phyloP scores from a whole-genome alignment of 1,140 invertebrate species.

The Hirudo medicinalis region DNA sequence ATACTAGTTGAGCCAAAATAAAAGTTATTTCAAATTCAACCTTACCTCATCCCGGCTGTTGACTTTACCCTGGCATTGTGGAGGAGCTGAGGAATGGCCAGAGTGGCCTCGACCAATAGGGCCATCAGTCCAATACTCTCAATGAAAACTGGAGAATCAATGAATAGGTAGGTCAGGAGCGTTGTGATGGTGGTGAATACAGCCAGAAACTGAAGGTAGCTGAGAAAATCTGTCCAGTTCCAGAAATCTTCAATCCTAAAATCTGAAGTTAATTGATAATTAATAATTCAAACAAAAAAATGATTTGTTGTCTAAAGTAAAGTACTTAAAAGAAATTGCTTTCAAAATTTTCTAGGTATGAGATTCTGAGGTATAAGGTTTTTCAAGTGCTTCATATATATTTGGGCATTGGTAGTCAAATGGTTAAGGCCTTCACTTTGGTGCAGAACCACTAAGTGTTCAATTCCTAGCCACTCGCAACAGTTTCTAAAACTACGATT shows the following conservation, averaged over 20 bases:
- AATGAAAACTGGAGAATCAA: neutral
- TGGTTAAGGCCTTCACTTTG: too few species aligned
- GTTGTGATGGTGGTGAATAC: conserved; percentile 12
- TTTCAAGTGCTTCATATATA: too few species aligned
- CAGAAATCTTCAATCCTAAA: conserved; percentile 22
- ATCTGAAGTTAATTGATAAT: conserved; percentile 18
- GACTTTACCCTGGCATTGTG: neutral
- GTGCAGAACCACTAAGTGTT: too few species aligned
- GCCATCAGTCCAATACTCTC: neutral
- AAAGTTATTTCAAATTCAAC: neutral
- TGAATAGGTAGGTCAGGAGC: neutral
- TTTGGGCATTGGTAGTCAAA: too few species aligned
- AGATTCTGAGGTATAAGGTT: too few species aligned
- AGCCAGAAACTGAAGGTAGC: conserved; percentile 22
- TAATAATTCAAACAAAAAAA: too few species aligned
- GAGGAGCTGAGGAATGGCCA: neutral
- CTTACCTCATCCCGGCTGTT: neutral
- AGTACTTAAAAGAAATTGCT: too few species aligned
- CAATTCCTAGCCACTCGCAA: too few species aligned
- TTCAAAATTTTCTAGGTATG: neutral
- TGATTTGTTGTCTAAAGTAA: too few species aligned
- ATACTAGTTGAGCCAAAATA: too few species aligned
- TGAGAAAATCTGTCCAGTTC: conserved; percentile 24
- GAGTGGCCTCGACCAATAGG: neutral
- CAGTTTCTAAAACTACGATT: too few species aligned